Base-by-base conservation (phyloP, 2,888 invertebrate species). In the Eupelmus urozonus region DNA sequence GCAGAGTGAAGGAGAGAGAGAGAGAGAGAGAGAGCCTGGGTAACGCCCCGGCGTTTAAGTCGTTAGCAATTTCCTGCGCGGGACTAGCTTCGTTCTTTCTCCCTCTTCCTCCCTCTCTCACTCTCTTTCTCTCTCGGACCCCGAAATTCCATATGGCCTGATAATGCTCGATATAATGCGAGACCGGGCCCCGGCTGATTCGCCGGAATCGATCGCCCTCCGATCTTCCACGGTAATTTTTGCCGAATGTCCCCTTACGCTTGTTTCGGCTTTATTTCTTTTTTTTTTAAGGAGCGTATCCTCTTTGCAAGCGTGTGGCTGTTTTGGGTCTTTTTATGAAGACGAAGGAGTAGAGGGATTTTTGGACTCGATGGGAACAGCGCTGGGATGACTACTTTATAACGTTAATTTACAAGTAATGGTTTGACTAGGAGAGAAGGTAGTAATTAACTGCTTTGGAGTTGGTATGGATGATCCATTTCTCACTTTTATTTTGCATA, bases 31-130 rank as follows among this genome's bases (percentile, higher is more conserved):
- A 63, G 67, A 29, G 25, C 29, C 81, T 83, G 79, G 77, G 87
- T 80, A 84, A 85, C 89, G 88, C 88, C 89, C 88, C 86, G 85
- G 81, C 88, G 86, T 89, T 89, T 89, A 89, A 89, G 89, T 89
- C 88, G 89, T 89, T 89, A 89, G 89, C 86, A 89, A 89, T 89
- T 89, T 89, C 88, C 89, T 89, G 88, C 88, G 84, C 87, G 85
- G 85, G 84, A 88, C 88, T 86, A 87, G 87, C 87, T 85, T 87
- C 27, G 42, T n/a, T n/a, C n/a, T n/a, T n/a, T n/a, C n/a, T n/a
- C n/a, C n/a, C n/a, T n/a, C n/a, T n/a, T n/a, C n/a, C n/a, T n/a
- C n/a, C n/a, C n/a, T n/a, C n/a, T n/a, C n/a, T n/a, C n/a, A n/a
- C n/a, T n/a, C n/a, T n/a, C n/a, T n/a, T n/a, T n/a, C n/a, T 34